Conservation (phyloP, 2,888 invertebrate species). For the Coelinius sp. region DNA sequence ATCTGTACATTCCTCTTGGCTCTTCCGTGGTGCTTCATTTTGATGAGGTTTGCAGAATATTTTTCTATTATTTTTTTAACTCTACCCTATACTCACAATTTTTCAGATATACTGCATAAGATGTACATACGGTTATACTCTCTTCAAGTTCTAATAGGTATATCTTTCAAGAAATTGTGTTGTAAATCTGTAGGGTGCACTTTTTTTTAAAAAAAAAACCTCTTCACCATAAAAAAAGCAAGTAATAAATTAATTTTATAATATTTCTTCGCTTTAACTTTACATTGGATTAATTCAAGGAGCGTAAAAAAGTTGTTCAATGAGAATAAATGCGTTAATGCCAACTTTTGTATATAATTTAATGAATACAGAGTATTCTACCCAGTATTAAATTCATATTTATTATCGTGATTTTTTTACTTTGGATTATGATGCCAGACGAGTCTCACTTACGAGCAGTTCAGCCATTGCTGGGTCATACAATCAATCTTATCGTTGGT, state of each 20-base stretch:
- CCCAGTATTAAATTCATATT: slow-evolving; percentile 10
- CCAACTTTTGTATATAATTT: slow-evolving; percentile 14
- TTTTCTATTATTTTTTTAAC: background rate
- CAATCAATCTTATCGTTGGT: slow-evolving; percentile 24
- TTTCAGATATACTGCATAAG: background rate
- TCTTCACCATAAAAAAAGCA: background rate
- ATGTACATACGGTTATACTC: background rate
- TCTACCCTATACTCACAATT: background rate
- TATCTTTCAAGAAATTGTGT: background rate
- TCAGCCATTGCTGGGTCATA: background rate
- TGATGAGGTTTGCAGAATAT: background rate
- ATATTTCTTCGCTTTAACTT: background rate
- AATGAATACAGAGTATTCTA: slow-evolving; percentile 8
- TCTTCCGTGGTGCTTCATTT: background rate
- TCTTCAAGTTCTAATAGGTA: slow-evolving; percentile 11
- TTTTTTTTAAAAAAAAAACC: background rate
- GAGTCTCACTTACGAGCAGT: background rate
- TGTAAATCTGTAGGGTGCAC: background rate
- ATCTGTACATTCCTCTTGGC: background rate
- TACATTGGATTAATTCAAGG: slow-evolving; percentile 14
- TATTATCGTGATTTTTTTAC: background rate
- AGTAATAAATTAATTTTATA: slow-evolving; percentile 7
- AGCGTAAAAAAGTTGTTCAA: slow-evolving; percentile 18
- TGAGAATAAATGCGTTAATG: slow-evolving; percentile 11
- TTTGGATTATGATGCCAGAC: background rate